Percentiles rank a stretch among this genome's conserved stretches.
These are phyloP conservation scores for Echiichthys vipera DNA, from an alignment of 2,797 vertebrate genomes.

Conservation along the genomic window DNA sequence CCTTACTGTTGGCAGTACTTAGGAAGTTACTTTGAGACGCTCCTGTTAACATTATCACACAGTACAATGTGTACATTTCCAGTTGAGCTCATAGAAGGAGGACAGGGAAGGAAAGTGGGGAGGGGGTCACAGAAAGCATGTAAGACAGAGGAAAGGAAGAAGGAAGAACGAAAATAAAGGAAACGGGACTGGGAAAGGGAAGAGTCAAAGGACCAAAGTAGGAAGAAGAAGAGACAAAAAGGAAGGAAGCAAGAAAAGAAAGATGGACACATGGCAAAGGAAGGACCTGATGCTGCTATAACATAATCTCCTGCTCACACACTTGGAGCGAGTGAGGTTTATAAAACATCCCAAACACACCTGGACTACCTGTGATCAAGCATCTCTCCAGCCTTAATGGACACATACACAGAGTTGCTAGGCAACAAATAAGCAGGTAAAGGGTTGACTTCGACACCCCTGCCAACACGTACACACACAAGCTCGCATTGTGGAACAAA, in stretches of 20 bases:
- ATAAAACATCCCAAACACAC: constrained; percentile 33
- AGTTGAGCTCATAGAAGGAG: too few relatives aligned
- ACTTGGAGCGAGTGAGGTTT: neutral
- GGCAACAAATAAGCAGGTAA: constrained; percentile 59
- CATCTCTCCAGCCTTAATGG: neutral
- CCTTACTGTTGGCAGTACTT: neutral
- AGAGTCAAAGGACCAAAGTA: neutral
- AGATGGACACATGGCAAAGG: neutral
- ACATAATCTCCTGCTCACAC: constrained; percentile 2
- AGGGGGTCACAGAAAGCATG: too few relatives aligned
- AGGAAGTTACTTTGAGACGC: neutral
- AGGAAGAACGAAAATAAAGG: neutral
- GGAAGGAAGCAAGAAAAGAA: neutral
- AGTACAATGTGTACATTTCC: too few relatives aligned
- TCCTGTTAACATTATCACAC: neutral
- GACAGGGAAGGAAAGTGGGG: neutral
- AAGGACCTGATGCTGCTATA: neutral
- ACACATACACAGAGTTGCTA: constrained; percentile 36
- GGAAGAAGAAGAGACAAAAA: neutral
- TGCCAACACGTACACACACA: constrained; percentile 2
- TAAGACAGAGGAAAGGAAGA: neutral
- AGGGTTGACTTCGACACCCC: constrained; percentile 15
- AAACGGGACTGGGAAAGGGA: neutral
- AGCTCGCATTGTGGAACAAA: constrained; percentile 37
- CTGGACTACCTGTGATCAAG: constrained; percentile 44